A percentile compares a stretch with the other conserved stretches of the same genome.
These are phyloP conservation scores for Magallana nippona DNA, from an alignment of 2,888 invertebrate genomes.

Conservation along the genomic window DNA sequence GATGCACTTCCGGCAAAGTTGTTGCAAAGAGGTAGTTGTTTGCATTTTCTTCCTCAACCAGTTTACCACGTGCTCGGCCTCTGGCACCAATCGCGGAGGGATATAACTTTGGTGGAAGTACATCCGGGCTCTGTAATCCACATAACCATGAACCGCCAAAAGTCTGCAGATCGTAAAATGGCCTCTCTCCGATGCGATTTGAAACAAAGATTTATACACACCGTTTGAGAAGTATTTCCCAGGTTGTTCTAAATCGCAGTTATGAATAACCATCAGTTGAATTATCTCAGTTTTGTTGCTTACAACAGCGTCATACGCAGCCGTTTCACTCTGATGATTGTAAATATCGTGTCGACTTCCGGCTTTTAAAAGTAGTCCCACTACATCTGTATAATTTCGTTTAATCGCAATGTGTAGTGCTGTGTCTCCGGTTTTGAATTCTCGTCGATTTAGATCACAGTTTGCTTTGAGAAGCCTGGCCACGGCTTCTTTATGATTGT, in stretches of 20 bases:
- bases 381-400: constrained; percentile 78
- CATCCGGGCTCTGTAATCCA: constrained; percentile 71
- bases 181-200: constrained; percentile 77
- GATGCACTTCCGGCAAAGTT: constrained; percentile 77
- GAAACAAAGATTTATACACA: constrained; percentile 75
- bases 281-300: constrained; percentile 78
- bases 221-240: constrained; percentile 78
- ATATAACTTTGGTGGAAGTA: constrained; percentile 72
- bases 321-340: constrained; percentile 79
- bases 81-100: constrained; percentile 69
- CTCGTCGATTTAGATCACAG: constrained; percentile 78
- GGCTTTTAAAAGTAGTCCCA: constrained; percentile 75
- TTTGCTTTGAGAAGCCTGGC: constrained; percentile 72
- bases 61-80: constrained; percentile 71
- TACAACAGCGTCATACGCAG: constrained; percentile 77
- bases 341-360: constrained; percentile 77
- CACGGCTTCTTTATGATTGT: constrained; percentile 79
- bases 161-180: constrained; percentile 77
- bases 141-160: constrained; percentile 75
- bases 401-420: constrained; percentile 79
- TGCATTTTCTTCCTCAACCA: constrained; percentile 74
- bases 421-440: constrained; percentile 79
- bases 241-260: constrained; percentile 78
- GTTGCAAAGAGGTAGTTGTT: constrained; percentile 75
- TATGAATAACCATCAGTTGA: constrained; percentile 76